Percentiles rank a stretch among this genome's conserved stretches.
Evolutionary conservation across 30 jellyfish, hydroid and myxozoan species (phyloP).

Genomic region (Pelagia noctiluca): DNA sequence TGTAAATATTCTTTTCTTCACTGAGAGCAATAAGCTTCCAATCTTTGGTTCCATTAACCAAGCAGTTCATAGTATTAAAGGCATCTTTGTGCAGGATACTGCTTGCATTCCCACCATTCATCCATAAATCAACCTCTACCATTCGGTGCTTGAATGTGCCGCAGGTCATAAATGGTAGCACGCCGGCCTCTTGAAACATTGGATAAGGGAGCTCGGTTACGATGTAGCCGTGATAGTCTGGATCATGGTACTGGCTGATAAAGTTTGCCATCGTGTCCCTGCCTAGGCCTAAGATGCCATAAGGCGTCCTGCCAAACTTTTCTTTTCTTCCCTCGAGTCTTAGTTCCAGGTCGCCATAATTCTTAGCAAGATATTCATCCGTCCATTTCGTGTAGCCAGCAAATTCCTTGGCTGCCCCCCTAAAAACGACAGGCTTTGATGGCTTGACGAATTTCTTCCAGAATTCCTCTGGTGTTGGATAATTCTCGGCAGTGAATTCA

Average conservation of each 20-base stretch:
- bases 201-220: conserved; percentile 87
- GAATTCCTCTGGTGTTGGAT: conserved; percentile 78
- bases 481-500: conserved; percentile 42
- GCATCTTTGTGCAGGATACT: conserved; percentile 90
- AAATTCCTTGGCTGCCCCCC: conserved; percentile 78
- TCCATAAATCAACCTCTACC: conserved; percentile 85
- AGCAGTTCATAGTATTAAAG: conserved; percentile 80
- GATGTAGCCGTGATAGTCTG: conserved; percentile 64
- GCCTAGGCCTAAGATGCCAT: conserved; percentile 81
- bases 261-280: conserved; percentile 86
- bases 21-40: conserved; percentile 81
- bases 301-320: conserved; percentile 70
- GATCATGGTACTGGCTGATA: conserved; percentile 57
- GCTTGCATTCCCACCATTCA: conserved; percentile 84
- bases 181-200: conserved; percentile 79
- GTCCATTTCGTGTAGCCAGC: conserved; percentile 77
- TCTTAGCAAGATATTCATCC: conserved; percentile 72
- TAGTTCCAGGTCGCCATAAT: conserved; percentile 70
- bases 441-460: conserved; percentile 82
- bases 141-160: conserved; percentile 70
- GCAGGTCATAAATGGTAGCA: conserved; percentile 82
- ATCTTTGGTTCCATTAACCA: conserved; percentile 85
- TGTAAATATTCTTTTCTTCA: conserved; percentile 76
- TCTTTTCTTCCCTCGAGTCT: conserved; percentile 82
- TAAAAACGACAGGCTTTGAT: conserved; percentile 76